Base-by-base conservation (phyloP, 2,888 invertebrate genomes). In the Eristalis pertinax region DNA sequence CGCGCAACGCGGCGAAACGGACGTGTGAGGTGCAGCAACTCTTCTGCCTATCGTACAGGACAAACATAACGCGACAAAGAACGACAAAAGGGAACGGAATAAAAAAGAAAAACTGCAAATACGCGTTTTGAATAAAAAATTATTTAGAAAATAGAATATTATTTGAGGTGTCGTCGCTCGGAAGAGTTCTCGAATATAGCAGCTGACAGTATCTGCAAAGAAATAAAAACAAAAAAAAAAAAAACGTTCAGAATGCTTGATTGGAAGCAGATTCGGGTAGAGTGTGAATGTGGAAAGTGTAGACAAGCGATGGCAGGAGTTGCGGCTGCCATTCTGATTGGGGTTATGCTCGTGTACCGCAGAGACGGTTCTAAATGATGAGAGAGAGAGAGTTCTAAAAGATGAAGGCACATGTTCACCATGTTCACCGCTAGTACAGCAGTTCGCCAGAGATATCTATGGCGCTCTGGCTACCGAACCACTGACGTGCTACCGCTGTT, bases 131-230 rank as follows among this genome's bases (percentile, higher is more conserved):
- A 63, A 75, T 50, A 67, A 82, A 75, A 83, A 75, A 83, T 72
- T 67, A 15, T 72, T 79, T 78, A 78, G 67, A 86, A 86, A 86
- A 86, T 82, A 83, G 72, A 83, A n/a, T 69, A 63, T 35, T 15
- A 60, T 35, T 22, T 15, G 29, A 50, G 13, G n/a, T 35, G 65
- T 22, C 62, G 70, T 75, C 75, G 62, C 78, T 75, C 41, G 19
- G 24, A 43, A 58, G 78, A 60, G 72, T 64, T 79, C 73, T 73
- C 38, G n/a, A 64, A 64, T 60, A 50, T 58, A 13, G 43, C 43
- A 11, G 56, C 2, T 79, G 86, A 86, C 86, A 68, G 82, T 63
- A 79, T 83, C 86, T 86, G 86, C 74, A 86, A 86, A 58, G 74
- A 74, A 35, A 78, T 72, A 60, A 3, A 56, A 64, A 35, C 11